These are phyloP conservation scores for Sylvicapra grimmia DNA, from an alignment of 2,113 vertebrate genomes.

Conservation along the genomic window DNA sequence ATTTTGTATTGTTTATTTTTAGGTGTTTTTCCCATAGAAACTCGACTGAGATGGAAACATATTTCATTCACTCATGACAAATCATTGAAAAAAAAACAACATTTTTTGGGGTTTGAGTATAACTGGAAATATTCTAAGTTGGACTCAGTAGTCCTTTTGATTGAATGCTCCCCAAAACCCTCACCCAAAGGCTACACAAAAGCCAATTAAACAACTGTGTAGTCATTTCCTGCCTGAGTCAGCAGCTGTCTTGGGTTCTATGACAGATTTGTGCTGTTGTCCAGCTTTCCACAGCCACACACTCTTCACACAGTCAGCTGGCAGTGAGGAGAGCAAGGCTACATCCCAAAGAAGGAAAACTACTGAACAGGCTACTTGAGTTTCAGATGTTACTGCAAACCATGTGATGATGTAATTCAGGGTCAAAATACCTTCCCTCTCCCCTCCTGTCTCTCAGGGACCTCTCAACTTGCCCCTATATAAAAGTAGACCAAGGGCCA, in stretches of 20 bases:
- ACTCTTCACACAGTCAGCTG: not conserved
- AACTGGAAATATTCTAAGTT: conserved; percentile 37
- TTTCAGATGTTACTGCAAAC: not conserved
- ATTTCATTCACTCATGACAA: conserved; percentile 24
- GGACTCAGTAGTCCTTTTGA: not conserved
- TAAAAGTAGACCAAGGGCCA: not conserved
- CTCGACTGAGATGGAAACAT: not conserved
- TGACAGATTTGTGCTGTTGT: not conserved
- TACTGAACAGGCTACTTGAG: not conserved
- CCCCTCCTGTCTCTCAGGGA: not conserved
- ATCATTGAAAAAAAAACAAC: not conserved
- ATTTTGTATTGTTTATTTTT: conserved; percentile 40
- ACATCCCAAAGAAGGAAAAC: not conserved
- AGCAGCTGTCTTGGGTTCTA: not conserved
- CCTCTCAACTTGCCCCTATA: not conserved
- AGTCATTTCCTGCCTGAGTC: not conserved
- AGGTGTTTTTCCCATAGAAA: conserved; percentile 13
- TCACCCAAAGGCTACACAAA: not conserved
- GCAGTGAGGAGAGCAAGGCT: not conserved
- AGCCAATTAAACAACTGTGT: not conserved
- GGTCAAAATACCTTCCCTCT: not conserved
- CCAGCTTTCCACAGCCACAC: not conserved
- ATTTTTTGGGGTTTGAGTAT: not conserved
- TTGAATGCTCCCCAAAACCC: not conserved
- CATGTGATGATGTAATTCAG: not conserved